Evolutionary conservation across 2,113 vertebrate species (phyloP).

Genomic region (Lycaon pictus): DNA sequence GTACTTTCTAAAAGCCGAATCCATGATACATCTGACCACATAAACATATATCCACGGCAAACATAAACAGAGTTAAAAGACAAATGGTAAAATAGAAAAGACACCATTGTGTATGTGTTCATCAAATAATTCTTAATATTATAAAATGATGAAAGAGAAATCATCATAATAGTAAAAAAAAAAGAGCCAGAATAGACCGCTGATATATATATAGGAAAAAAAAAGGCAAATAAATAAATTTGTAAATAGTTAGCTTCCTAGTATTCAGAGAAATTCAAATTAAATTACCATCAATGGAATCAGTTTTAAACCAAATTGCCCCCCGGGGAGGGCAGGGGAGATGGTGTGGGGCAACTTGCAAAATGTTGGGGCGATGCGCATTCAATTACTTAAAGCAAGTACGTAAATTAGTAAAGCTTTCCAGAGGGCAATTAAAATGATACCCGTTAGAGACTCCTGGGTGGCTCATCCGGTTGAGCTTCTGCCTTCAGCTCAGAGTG

Average conservation of each 20-base stretch:
- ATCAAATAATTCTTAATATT: conserved; percentile 27
- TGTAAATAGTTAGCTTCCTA: neutral
- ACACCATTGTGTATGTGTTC: neutral
- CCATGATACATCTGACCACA: neutral
- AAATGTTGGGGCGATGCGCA: neutral
- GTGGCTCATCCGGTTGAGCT: no score
- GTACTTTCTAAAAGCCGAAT: neutral
- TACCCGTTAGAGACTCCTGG: neutral
- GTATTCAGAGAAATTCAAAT: neutral
- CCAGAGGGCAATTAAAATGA: neutral
- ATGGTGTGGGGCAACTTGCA: neutral
- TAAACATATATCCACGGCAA: conserved; percentile 12
- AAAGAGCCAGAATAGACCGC: neutral
- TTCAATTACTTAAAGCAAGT: neutral
- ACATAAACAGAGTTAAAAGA: neutral
- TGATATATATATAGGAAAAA: neutral
- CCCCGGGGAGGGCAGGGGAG: no score
- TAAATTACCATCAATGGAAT: neutral
- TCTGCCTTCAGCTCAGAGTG: no score
- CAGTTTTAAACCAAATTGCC: neutral
- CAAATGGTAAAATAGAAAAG: neutral
- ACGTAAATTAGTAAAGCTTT: neutral
- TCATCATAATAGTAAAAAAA: neutral
- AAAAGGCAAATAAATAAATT: neutral
- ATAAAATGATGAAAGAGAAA: conserved; percentile 40